phyloP scores from a whole-genome alignment of 2,797 vertebrate genomes.

The Synaphobranchus kaupii region DNA sequence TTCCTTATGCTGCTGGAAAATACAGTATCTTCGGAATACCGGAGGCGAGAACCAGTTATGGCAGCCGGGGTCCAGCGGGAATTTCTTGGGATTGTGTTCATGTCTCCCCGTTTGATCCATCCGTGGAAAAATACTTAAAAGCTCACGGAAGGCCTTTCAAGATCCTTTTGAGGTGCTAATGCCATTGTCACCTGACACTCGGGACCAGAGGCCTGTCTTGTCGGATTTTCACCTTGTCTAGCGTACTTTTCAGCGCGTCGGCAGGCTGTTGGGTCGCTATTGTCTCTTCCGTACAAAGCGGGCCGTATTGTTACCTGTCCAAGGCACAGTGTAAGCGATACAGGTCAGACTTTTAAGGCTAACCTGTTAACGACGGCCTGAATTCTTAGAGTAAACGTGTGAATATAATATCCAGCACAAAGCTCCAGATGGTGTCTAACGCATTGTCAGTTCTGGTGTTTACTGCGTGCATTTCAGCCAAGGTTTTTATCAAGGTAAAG shows the following conservation, averaged over 20 bases:
- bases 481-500: neutral
- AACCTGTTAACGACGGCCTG: neutral
- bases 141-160: neutral
- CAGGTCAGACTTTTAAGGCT: neutral
- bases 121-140: conserved; percentile 5
- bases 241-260: neutral
- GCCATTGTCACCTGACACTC: neutral
- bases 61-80: neutral
- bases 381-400: neutral
- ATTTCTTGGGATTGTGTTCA: neutral
- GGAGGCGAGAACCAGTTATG: neutral
- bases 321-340: neutral
- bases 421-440: neutral
- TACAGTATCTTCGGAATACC: neutral
- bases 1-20: neutral
- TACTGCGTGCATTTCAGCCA: neutral
- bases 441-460: neutral
- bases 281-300: neutral
- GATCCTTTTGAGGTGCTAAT: conserved; percentile 6
- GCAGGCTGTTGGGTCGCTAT: neutral
- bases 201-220: neutral
- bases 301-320: neutral
- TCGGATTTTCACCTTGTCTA: neutral
- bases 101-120: neutral
- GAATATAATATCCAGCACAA: neutral